Conservation (phyloP, 2,888 invertebrate genomes). For the Agonopterix heracliana region DNA sequence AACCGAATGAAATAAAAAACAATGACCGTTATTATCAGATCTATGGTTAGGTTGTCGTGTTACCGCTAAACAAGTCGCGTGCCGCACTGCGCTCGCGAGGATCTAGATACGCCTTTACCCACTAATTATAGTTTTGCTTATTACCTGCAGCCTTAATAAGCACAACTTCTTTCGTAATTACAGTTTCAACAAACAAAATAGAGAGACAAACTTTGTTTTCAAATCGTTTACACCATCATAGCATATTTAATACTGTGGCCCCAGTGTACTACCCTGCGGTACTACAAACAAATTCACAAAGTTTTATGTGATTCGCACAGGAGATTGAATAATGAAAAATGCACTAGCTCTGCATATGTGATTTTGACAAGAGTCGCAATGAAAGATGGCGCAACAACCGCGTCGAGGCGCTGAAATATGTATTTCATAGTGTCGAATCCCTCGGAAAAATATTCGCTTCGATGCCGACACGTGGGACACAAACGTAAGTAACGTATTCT, state of each 20-base stretch:
- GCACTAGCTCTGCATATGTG: conserved; percentile 49
- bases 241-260: conserved; percentile 3
- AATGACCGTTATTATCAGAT: conserved; percentile 46
- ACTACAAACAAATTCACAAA: conserved; percentile 20
- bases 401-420: conserved; percentile 35
- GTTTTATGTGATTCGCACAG: conserved; percentile 31
- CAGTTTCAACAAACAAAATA: background rate
- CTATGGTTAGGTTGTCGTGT: conserved; percentile 51
- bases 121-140: conserved; percentile 65
- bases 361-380: conserved; percentile 40
- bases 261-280: conserved; percentile 20
- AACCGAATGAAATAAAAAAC: conserved; percentile 24
- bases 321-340: conserved; percentile 62
- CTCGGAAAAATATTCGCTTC: conserved; percentile 11
- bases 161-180: conserved; percentile 22
- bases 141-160: conserved; percentile 32
- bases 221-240: background rate
- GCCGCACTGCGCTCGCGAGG: conserved; percentile 28
- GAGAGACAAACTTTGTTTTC: conserved; percentile 8
- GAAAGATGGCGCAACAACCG: conserved; percentile 38
- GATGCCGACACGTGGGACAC: background rate
- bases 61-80: conserved; percentile 57
- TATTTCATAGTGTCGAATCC: conserved; percentile 34
- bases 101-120: conserved; percentile 57
- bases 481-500: background rate